phyloP scores from a whole-genome alignment of 2,888 invertebrate species.

The Deilephila elpenor region DNA sequence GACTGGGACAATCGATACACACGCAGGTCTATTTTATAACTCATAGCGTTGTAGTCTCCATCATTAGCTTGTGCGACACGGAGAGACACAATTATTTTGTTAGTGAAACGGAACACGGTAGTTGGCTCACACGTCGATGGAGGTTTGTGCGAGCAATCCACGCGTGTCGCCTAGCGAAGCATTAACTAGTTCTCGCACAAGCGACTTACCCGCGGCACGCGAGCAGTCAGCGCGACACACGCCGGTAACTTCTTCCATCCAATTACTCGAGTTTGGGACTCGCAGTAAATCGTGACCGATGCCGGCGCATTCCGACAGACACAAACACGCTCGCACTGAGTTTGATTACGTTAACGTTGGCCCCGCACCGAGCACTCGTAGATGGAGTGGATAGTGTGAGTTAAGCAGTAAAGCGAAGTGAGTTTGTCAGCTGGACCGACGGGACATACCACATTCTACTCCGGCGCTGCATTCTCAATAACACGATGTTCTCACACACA shows the following conservation, averaged over 20 bases:
- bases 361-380: too few species aligned
- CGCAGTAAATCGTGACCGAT: too few species aligned
- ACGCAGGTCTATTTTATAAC: too few species aligned
- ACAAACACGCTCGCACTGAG: neutral
- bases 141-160: too few species aligned
- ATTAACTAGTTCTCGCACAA: neutral
- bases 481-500: neutral
- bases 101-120: too few species aligned
- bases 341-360: neutral
- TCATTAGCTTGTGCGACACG: neutral
- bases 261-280: too few species aligned
- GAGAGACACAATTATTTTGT: neutral
- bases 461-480: neutral
- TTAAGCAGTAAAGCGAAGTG: neutral
- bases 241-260: conserved; percentile 25
- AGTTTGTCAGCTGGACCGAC: neutral
- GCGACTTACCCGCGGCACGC: neutral
- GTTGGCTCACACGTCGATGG: too few species aligned
- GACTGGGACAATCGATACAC: too few species aligned
- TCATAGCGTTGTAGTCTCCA: too few species aligned
- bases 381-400: neutral
- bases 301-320: conserved; percentile 18
- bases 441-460: neutral
- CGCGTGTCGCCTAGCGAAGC: neutral
- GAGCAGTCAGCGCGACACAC: conserved; percentile 36